Conservation (phyloP, 2,797 vertebrate genomes). For the Anas flavirostris region DNA sequence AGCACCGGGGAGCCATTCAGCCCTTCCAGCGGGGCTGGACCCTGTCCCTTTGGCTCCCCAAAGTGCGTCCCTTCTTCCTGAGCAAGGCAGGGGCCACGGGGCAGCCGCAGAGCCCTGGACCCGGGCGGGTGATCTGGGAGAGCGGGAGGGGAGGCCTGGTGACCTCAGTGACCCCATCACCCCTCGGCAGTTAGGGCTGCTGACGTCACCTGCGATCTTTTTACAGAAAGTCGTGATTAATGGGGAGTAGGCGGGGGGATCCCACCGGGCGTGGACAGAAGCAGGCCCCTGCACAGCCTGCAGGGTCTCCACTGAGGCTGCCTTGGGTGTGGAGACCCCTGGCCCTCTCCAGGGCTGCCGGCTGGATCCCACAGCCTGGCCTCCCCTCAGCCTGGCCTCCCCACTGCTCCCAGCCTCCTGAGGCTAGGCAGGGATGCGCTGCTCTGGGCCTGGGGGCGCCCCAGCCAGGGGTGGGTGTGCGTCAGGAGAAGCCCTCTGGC, state of each 20-base stretch:
- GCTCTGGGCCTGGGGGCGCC: neutral
- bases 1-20: neutral
- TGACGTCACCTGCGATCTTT: neutral
- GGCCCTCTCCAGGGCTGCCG: too few relatives aligned
- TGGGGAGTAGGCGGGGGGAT: neutral
- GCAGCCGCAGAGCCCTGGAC: neutral
- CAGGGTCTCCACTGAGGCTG: neutral
- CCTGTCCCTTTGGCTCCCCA: neutral
- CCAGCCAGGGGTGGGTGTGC: neutral
- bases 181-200: neutral
- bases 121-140: neutral
- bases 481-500: neutral
- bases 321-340: neutral
- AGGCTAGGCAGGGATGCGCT: neutral
- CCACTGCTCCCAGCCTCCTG: too few relatives aligned
- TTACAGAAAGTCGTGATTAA: neutral
- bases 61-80: neutral
- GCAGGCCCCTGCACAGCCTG: neutral
- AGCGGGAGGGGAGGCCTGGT: neutral
- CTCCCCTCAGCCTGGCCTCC: too few relatives aligned
- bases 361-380: neutral
- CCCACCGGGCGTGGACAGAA: neutral
- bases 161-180: conserved; percentile 31
- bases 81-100: neutral
- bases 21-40: neutral